Evolutionary conservation across 2,888 invertebrate species (phyloP).

Genomic region (Junonia oenone): DNA sequence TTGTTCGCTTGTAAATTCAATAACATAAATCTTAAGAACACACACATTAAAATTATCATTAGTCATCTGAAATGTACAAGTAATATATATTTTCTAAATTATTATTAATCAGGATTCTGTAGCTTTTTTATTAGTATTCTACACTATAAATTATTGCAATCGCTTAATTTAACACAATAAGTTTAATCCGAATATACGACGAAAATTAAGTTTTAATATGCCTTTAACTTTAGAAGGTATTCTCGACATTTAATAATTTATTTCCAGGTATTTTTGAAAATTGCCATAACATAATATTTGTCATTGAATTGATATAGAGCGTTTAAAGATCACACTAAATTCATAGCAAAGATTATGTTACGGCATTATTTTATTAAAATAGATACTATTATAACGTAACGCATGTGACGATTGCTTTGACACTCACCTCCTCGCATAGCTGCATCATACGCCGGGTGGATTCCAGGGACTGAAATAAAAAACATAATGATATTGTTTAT

Average conservation of each 20-base stretch:
- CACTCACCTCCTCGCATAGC: conserved; percentile 94
- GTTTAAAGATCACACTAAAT: too few species aligned
- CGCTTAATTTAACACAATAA: not conserved
- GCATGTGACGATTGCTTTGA: not conserved
- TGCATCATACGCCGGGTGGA: conserved; percentile 95
- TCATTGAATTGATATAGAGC: too few species aligned
- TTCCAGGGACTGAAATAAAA: conserved; percentile 89
- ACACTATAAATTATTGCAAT: not conserved
- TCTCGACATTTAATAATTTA: conserved; percentile 42
- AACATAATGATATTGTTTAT: not conserved
- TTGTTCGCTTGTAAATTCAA: conserved; percentile 36
- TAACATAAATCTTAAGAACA: conserved; percentile 22
- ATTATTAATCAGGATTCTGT: not conserved
- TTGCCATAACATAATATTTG: conserved; percentile 10
- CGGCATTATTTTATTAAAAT: conserved; percentile 10
- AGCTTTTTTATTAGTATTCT: not conserved
- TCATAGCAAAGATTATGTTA: conserved; percentile 13
- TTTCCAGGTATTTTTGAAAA: conserved; percentile 21
- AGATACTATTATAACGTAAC: not conserved
- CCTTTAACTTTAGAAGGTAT: conserved; percentile 44
- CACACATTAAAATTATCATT: conserved; percentile 17
- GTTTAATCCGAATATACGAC: not conserved
- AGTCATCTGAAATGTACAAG: conserved; percentile 20
- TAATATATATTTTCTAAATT: conserved; percentile 7
- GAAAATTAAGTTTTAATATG: not conserved